A percentile compares a stretch with the other conserved stretches of the same genome.
These are phyloP conservation scores for Diadema setosum DNA, from an alignment of 35 echinoderm and acorn worm species.

Conservation along the genomic window DNA sequence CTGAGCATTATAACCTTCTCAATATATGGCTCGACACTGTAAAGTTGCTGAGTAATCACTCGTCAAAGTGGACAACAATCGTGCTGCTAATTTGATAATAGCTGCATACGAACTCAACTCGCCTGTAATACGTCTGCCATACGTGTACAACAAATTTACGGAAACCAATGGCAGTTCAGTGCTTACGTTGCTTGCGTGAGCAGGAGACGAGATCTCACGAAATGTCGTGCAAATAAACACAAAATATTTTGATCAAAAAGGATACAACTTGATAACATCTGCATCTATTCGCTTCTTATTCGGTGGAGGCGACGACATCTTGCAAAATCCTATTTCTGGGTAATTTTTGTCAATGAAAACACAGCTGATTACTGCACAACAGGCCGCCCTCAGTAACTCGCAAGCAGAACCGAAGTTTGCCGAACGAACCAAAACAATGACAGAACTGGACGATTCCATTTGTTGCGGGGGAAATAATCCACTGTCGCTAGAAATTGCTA, in stretches of 20 bases:
- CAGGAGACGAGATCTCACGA: neutral
- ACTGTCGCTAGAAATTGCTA: too few species aligned
- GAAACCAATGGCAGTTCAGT: neutral
- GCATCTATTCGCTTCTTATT: conserved; percentile 81
- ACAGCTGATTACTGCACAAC: conserved; percentile 22
- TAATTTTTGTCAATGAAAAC: conserved; percentile 33
- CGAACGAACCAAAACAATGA: conserved; percentile 80
- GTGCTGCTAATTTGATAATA: too few species aligned
- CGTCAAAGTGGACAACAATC: too few species aligned
- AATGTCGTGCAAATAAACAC: neutral
- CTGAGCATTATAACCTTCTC: too few species aligned
- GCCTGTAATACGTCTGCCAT: too few species aligned
- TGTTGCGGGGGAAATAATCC: neutral
- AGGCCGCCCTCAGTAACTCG: conserved; percentile 37
- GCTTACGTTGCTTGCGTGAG: neutral
- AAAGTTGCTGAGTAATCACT: too few species aligned
- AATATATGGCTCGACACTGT: too few species aligned
- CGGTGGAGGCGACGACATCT: conserved; percentile 93
- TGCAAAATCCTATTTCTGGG: conserved; percentile 37
- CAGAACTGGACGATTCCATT: conserved; percentile 43
- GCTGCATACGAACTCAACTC: neutral
- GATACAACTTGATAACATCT: conserved; percentile 90
- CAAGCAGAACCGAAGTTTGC: conserved; percentile 20
- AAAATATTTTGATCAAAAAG: conserved; percentile 7
- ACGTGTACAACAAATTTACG: too few species aligned